Percentiles rank a stretch among this genome's conserved stretches.
Conservation (phyloP, 2,113 vertebrate genomes). For the Uropsilus gracilis region DNA sequence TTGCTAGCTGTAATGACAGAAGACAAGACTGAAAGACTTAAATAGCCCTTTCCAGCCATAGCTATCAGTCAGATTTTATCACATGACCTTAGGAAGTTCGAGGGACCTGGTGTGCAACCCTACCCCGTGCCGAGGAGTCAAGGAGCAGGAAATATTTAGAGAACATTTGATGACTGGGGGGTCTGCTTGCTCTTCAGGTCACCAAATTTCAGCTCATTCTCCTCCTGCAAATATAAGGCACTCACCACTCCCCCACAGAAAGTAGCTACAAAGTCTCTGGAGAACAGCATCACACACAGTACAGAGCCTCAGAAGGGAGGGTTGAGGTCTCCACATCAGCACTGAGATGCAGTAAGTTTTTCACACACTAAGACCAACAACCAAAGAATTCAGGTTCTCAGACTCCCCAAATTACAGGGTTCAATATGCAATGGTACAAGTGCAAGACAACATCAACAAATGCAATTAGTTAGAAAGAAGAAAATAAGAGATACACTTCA, state of each 20-base stretch:
- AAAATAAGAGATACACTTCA: fast-evolving
- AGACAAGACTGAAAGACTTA: neutral
- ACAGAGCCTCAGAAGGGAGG: neutral
- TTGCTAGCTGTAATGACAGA: neutral
- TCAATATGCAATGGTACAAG: neutral
- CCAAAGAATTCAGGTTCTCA: neutral
- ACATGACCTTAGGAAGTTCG: neutral
- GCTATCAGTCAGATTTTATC: neutral
- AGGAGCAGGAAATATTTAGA: neutral
- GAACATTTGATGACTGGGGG: fast-evolving
- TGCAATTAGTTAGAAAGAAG: neutral
- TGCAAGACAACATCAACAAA: no score
- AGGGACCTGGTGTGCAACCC: neutral
- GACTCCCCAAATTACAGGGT: neutral
- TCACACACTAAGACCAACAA: neutral
- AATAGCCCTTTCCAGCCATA: neutral
- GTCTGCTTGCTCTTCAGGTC: neutral
- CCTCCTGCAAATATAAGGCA: neutral
- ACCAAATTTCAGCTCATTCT: neutral
- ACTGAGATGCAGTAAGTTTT: neutral
- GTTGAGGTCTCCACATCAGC: neutral
- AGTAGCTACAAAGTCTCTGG: fast-evolving
- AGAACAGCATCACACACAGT: fast-evolving
- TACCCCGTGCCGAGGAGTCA: neutral
- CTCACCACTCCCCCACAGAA: neutral